phyloP scores from a whole-genome alignment of 2,797 vertebrate species.

The Epinephelus coioides region DNA sequence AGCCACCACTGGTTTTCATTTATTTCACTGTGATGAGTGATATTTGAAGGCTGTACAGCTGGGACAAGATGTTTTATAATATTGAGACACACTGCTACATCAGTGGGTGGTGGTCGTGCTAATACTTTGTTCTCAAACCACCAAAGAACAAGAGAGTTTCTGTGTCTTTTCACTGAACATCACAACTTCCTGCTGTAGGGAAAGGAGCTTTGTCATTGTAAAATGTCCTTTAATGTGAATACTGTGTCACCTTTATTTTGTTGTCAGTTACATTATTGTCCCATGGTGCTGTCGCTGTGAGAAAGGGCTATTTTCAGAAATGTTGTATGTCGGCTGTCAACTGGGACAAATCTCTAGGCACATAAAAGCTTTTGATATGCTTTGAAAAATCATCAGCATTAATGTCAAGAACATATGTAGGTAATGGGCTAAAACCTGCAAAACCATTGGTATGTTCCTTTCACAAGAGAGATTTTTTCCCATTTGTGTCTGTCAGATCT shows the following conservation, averaged over 20 bases:
- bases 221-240: background rate
- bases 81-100: background rate
- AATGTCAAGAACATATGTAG: background rate
- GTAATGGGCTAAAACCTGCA: background rate
- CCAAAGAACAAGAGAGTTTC: conserved; percentile 6
- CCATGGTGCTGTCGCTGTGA: background rate
- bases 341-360: background rate
- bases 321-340: background rate
- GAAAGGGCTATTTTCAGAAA: background rate
- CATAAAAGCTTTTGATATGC: background rate
- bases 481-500: background rate
- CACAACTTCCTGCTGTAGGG: background rate
- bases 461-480: background rate
- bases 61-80: conserved; percentile 15
- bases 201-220: conserved; percentile 7
- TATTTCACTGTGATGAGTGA: background rate
- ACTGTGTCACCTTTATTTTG: background rate
- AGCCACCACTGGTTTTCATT: background rate
- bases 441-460: background rate
- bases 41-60: background rate
- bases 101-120: conserved; percentile 7
- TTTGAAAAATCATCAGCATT: background rate
- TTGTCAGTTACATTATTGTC: background rate
- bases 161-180: conserved; percentile 12
- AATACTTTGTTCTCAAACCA: conserved; percentile 13